Percentiles rank a stretch among this genome's conserved stretches.
Evolutionary conservation across 2,797 vertebrate genomes (phyloP).

Genomic region (Scolopax rusticola): DNA sequence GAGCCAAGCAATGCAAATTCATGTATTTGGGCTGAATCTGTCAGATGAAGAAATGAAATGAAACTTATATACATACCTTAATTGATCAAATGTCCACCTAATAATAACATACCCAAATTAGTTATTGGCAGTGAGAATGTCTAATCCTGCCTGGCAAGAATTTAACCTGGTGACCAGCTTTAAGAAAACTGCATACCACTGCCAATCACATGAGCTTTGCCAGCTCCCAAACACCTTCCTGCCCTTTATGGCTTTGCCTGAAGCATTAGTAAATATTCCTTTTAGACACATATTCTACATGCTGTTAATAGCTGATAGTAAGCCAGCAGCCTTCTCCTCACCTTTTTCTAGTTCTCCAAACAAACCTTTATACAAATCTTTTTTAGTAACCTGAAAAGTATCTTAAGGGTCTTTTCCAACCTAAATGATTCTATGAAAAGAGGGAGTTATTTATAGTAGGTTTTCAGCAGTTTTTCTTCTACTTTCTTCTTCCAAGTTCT

Average conservation of each 20-base stretch:
- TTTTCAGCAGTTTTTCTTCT: not conserved
- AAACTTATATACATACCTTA: not conserved
- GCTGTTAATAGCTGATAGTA: not conserved
- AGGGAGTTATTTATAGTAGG: not conserved
- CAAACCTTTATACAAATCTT: not conserved
- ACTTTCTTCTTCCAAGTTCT: not conserved
- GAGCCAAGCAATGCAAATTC: not conserved
- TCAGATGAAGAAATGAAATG: not conserved
- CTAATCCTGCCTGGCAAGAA: not conserved
- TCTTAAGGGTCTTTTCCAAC: not conserved
- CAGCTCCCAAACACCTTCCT: not conserved
- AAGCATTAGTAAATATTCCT: not conserved
- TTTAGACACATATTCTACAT: not conserved
- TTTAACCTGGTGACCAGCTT: not conserved
- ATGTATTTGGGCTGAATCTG: too few relatives aligned
- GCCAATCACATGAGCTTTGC: not conserved
- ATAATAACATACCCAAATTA: not conserved
- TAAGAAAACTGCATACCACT: not conserved
- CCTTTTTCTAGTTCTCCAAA: not conserved
- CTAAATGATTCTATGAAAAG: not conserved
- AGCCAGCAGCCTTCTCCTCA: not conserved
- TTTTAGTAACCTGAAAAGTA: not conserved
- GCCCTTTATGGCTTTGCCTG: not conserved
- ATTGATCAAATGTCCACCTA: not conserved
- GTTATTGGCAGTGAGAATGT: not conserved